Percentiles rank a stretch among this genome's conserved stretches.
These are phyloP conservation scores for Gymnosoma rotundatum DNA, from an alignment of 2,888 invertebrate genomes.

Conservation along the genomic window DNA sequence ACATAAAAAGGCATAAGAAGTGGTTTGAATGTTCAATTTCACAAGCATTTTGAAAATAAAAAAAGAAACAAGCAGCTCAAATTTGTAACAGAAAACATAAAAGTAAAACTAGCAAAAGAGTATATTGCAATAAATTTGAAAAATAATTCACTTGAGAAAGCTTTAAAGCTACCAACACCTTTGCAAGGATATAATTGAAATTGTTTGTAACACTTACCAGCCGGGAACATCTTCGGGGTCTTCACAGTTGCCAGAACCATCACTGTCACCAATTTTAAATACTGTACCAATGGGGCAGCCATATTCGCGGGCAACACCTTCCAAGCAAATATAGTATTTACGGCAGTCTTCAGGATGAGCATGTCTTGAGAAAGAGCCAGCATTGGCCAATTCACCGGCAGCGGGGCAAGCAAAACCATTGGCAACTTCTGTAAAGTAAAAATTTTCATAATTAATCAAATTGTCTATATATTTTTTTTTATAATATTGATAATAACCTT, in stretches of 20 bases:
- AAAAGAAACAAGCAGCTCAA: conserved; percentile 46
- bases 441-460: neutral
- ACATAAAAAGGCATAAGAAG: conserved; percentile 29
- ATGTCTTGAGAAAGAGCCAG: conserved; percentile 96
- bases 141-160: neutral
- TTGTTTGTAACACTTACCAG: conserved; percentile 86
- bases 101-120: conserved; percentile 7
- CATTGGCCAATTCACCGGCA: conserved; percentile 89
- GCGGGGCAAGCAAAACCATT: conserved; percentile 94
- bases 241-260: conserved; percentile 96
- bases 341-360: conserved; percentile 97
- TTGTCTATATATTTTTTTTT: neutral
- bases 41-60: conserved; percentile 35
- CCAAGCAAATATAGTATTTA: conserved; percentile 97
- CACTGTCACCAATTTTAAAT: conserved; percentile 95
- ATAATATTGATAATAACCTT: conserved; percentile 85
- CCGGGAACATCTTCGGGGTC: conserved; percentile 98
- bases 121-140: neutral
- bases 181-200: conserved; percentile 71
- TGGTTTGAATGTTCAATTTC: conserved; percentile 26
- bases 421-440: conserved; percentile 90
- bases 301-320: conserved; percentile 95
- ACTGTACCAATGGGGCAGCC: conserved; percentile 98
- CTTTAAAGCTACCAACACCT: conserved; percentile 55
- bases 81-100: conserved; percentile 8